Percentiles rank a stretch among this genome's conserved stretches.
Evolutionary conservation across 2,797 vertebrate genomes (phyloP).

Genomic region (Myiothlypis coronata): DNA sequence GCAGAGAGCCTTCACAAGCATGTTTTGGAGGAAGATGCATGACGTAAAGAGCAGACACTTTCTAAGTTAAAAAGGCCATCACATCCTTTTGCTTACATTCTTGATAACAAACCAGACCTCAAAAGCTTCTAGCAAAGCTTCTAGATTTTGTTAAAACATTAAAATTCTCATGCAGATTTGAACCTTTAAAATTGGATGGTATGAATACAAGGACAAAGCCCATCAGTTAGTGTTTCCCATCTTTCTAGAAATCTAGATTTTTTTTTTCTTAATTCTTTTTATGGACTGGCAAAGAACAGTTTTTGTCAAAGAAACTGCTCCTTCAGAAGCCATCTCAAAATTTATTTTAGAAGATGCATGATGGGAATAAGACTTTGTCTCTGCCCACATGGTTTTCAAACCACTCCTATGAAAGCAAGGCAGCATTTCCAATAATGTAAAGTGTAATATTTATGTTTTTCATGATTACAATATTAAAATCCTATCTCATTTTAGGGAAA

Average conservation of each 20-base stretch:
- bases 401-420: neutral
- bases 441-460: slow-evolving; percentile 61
- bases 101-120: neutral
- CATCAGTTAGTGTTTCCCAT: neutral
- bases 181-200: neutral
- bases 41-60: neutral
- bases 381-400: neutral
- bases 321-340: neutral
- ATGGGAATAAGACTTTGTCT: neutral
- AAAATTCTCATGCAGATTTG: neutral
- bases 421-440: slow-evolving; percentile 47
- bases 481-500: slow-evolving; percentile 40
- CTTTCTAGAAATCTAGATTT: neutral
- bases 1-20: neutral
- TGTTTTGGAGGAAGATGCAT: neutral
- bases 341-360: neutral
- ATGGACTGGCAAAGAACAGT: neutral
- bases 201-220: neutral
- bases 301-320: neutral
- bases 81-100: neutral
- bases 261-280: neutral
- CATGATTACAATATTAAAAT: slow-evolving; percentile 47
- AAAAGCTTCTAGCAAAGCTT: neutral
- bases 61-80: neutral
- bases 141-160: neutral